Evolutionary conservation across 2,797 vertebrate genomes (phyloP).

Genomic region (Fistularia tabacaria): DNA sequence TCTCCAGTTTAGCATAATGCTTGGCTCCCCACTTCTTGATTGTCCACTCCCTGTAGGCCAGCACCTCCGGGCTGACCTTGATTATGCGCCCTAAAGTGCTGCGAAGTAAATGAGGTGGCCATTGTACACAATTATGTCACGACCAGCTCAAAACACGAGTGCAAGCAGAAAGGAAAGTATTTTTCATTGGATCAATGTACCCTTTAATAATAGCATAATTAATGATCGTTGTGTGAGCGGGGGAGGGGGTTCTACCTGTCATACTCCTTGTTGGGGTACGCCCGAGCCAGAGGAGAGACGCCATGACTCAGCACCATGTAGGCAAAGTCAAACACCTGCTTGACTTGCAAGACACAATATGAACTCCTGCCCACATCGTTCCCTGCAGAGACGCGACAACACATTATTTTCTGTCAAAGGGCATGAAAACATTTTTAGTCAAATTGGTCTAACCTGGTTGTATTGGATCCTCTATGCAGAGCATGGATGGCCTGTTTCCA

Average conservation of each 20-base stretch:
- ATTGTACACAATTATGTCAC: neutral
- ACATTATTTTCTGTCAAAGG: neutral
- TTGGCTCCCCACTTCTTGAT: conserved; percentile 88
- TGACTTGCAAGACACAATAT: conserved; percentile 94
- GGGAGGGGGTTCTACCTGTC: too few relatives aligned
- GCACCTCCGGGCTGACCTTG: conserved; percentile 92
- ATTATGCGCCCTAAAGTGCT: conserved; percentile 95
- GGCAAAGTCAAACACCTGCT: conserved; percentile 97
- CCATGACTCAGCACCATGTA: conserved; percentile 94
- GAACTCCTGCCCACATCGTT: conserved; percentile 97
- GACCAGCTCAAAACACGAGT: conserved; percentile 7
- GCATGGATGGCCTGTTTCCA: conserved; percentile 92
- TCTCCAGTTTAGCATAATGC: conserved; percentile 71
- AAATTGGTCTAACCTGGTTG: conserved; percentile 80
- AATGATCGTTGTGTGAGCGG: neutral
- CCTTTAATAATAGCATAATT: too few relatives aligned
- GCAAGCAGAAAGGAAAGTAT: neutral
- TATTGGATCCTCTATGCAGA: conserved; percentile 96
- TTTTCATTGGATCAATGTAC: too few relatives aligned
- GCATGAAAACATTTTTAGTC: neutral
- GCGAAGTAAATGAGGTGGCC: conserved; percentile 19
- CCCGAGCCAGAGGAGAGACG: conserved; percentile 87
- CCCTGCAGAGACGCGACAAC: conserved; percentile 63
- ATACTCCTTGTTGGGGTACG: conserved; percentile 92
- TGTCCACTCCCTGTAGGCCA: conserved; percentile 93